Percentiles rank a stretch among this genome's conserved stretches.
These are phyloP conservation scores for Eupsittula cactorum DNA, from an alignment of 2,113 vertebrate species.

Conservation along the genomic window DNA sequence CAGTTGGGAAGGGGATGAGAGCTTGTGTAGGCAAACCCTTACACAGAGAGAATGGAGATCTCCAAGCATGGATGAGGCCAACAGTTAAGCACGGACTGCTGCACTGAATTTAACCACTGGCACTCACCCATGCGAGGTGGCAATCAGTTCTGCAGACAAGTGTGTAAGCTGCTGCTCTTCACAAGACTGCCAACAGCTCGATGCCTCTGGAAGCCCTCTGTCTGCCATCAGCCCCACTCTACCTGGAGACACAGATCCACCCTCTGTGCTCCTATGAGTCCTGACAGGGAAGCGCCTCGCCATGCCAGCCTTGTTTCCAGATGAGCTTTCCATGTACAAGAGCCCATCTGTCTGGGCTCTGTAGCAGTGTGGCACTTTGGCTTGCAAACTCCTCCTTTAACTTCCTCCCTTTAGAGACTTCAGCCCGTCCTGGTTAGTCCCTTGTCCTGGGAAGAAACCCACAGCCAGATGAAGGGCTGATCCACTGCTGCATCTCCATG, in stretches of 20 bases:
- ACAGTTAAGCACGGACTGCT: background rate
- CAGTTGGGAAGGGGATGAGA: background rate
- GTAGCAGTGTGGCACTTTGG: background rate
- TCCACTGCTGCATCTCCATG: background rate
- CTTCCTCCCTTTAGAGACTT: background rate
- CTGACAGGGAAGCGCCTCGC: background rate
- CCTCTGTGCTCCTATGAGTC: background rate
- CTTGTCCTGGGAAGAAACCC: background rate
- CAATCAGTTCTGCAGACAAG: background rate
- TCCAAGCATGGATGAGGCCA: background rate
- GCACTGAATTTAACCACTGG: background rate
- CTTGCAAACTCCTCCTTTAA: background rate
- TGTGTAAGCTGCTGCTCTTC: background rate
- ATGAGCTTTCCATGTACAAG: background rate
- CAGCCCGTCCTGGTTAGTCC: background rate
- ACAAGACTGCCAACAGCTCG: background rate
- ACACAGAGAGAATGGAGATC: background rate
- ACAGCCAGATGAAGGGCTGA: background rate
- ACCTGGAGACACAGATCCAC: constrained; percentile 8
- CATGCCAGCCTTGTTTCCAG: constrained; percentile 39
- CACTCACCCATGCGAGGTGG: background rate
- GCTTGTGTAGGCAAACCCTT: background rate
- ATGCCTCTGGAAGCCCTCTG: background rate
- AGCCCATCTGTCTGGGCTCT: constrained; percentile 6
- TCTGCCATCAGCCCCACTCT: background rate